phyloP scores from a whole-genome alignment of 1,140 invertebrate genomes.

The Cotesia vestalis region DNA sequence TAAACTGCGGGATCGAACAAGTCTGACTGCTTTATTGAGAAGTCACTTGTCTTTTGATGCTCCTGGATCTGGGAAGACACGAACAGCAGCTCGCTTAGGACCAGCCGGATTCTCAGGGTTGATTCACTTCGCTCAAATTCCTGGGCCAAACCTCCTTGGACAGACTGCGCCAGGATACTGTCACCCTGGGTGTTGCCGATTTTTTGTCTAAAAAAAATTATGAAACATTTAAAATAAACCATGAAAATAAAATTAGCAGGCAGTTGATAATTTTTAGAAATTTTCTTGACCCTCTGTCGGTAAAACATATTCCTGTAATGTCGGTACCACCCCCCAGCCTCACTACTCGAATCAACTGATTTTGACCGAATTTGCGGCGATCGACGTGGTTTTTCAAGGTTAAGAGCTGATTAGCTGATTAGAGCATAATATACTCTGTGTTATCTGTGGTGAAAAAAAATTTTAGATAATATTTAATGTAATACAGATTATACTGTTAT shows the following conservation, averaged over 20 bases:
- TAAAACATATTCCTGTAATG: no score
- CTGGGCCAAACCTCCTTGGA: conserved; percentile 82
- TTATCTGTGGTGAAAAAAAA: no score
- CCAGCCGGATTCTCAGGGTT: conserved; percentile 83
- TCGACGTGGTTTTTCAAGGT: no score
- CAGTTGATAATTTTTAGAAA: neutral
- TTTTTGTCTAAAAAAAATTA: conserved; percentile 73
- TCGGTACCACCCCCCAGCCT: no score
- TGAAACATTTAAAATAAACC: no score
- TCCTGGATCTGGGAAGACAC: conserved; percentile 86
- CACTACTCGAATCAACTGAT: no score
- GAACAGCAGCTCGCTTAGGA: conserved; percentile 89
- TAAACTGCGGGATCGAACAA: conserved; percentile 96
- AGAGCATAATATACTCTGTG: no score
- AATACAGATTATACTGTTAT: no score
- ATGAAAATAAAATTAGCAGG: neutral
- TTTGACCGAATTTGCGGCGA: no score
- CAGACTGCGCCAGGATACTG: conserved; percentile 81
- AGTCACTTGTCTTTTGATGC: conserved; percentile 72
- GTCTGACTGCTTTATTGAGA: conserved; percentile 84
- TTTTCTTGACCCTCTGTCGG: no score
- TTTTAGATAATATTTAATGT: no score
- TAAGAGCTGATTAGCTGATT: no score
- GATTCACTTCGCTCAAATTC: conserved; percentile 96
- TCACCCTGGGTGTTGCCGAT: conserved; percentile 76